Conservation (phyloP, 2,888 invertebrate genomes). For the Tachina fera region DNA sequence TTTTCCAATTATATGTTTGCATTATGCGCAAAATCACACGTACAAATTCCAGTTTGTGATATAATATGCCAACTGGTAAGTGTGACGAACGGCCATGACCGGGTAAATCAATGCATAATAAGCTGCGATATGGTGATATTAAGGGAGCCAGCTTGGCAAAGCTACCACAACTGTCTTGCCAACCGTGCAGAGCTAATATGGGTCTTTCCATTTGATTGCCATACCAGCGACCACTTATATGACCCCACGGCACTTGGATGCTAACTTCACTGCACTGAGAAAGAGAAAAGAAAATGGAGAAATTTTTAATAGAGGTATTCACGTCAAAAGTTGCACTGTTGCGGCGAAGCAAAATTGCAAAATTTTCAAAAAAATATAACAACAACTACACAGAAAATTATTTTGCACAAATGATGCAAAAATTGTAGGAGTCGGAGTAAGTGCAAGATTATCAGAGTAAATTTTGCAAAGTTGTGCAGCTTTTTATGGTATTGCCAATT, state of each 20-base stretch:
- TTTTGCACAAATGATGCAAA: no score
- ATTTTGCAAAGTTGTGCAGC: no score
- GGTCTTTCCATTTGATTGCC: slow-evolving; percentile 86
- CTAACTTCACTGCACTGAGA: slow-evolving; percentile 85
- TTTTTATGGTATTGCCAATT: no score
- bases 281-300: neutral
- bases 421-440: no score
- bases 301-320: neutral
- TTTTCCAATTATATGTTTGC: slow-evolving; percentile 87
- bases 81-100: slow-evolving; percentile 89
- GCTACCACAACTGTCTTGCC: slow-evolving; percentile 90
- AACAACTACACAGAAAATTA: no score
- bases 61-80: slow-evolving; percentile 85
- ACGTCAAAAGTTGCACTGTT: no score
- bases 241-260: slow-evolving; percentile 88
- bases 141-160: slow-evolving; percentile 88
- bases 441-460: no score
- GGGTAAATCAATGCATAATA: slow-evolving; percentile 88
- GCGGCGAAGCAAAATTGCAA: no score
- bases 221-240: slow-evolving; percentile 88
- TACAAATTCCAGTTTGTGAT: slow-evolving; percentile 81
- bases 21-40: slow-evolving; percentile 85
- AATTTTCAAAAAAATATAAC: no score
- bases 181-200: slow-evolving; percentile 89
- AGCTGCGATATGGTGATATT: slow-evolving; percentile 82